Evolutionary conservation across 2,888 invertebrate species (phyloP).

Genomic region (Diaphora mendica): DNA sequence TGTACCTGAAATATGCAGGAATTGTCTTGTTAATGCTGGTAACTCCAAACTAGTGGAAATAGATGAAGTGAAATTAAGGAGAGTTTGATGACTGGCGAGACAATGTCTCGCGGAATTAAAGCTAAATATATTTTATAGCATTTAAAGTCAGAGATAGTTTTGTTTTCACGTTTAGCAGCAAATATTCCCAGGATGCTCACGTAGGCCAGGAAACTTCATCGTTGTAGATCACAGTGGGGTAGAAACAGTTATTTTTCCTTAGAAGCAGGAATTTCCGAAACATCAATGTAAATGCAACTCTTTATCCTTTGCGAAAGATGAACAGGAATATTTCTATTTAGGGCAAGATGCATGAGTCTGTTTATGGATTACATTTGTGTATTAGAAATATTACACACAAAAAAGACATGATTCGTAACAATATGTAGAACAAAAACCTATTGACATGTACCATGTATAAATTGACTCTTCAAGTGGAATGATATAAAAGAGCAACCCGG

Average conservation of each 20-base stretch:
- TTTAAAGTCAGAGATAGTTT: too few species aligned
- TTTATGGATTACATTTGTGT: not conserved
- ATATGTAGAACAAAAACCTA: not conserved
- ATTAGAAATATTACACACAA: not conserved
- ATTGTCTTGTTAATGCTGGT: not conserved
- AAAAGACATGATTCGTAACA: not conserved
- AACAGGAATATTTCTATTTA: not conserved
- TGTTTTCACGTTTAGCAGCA: too few species aligned
- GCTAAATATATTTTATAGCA: too few species aligned
- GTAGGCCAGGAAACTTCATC: not conserved
- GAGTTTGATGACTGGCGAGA: too few species aligned
- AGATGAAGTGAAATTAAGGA: too few species aligned
- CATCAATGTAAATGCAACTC: not conserved
- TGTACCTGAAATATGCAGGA: slow-evolving; percentile 69
- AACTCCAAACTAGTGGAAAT: not conserved
- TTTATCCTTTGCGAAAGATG: not conserved
- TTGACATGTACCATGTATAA: not conserved
- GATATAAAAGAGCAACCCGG: slow-evolving; percentile 6
- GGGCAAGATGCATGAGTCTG: not conserved
- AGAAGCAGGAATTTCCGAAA: not conserved
- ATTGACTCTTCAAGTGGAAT: not conserved
- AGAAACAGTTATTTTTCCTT: not conserved
- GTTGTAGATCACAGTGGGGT: not conserved
- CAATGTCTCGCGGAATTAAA: too few species aligned
- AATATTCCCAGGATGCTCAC: not conserved